Evolutionary conservation across 2,888 invertebrate genomes (phyloP).

Genomic region (Thereva nobilitata): DNA sequence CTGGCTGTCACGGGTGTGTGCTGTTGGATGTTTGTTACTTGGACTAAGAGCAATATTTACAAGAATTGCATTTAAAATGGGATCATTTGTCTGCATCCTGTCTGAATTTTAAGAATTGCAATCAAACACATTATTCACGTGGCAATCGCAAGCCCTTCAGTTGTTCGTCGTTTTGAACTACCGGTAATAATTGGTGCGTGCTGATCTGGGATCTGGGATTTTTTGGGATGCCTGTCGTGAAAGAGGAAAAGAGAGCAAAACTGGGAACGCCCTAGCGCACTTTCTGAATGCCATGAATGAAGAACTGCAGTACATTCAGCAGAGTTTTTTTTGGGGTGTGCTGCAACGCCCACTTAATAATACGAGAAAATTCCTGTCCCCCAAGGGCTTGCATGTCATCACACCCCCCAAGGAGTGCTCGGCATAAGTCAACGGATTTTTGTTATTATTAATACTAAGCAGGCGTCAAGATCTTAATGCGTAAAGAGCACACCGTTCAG

Average conservation of each 20-base stretch:
- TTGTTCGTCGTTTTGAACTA: conserved; percentile 12
- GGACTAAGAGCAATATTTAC: conserved; percentile 13
- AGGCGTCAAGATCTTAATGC: too few relatives aligned
- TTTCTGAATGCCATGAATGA: background rate
- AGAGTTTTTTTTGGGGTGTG: conserved; percentile 4
- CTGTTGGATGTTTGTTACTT: conserved; percentile 19
- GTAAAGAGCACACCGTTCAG: too few relatives aligned
- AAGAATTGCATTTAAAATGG: conserved; percentile 27
- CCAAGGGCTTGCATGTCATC: background rate
- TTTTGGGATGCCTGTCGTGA: background rate
- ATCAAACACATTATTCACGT: conserved; percentile 24
- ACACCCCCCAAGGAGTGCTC: too few relatives aligned
- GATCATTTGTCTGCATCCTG: conserved; percentile 31
- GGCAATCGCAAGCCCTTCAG: conserved; percentile 27
- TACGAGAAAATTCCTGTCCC: conserved; percentile 17
- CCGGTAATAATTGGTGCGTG: conserved; percentile 25
- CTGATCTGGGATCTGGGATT: conserved; percentile 18
- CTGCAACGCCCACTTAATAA: conserved; percentile 25
- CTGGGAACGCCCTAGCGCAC: conserved; percentile 4
- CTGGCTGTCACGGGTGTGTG: conserved; percentile 37
- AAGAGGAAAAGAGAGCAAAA: conserved; percentile 27
- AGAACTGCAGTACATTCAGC: conserved; percentile 6
- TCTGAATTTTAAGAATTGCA: conserved; percentile 13
- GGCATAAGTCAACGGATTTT: too few relatives aligned
- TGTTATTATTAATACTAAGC: too few relatives aligned